Conservation (phyloP, 2,113 vertebrate species). For the Cephalopholis sonnerati region DNA sequence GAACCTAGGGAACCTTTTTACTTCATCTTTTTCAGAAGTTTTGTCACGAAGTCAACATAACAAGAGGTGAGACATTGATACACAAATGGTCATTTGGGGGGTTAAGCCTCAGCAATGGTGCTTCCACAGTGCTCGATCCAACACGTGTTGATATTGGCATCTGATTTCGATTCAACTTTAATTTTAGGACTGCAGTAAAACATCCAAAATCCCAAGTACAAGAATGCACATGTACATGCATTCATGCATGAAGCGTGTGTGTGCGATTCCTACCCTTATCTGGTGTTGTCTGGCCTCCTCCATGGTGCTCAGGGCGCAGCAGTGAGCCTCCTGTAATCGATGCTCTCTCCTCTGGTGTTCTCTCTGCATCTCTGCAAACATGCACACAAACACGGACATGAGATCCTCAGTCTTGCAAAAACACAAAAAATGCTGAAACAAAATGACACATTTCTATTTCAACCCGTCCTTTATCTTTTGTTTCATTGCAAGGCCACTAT, state of each 20-base stretch:
- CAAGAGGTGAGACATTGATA: too few relatives aligned
- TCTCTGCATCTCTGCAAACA: slow-evolving; percentile 87
- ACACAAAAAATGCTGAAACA: too few relatives aligned
- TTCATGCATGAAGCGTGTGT: neutral
- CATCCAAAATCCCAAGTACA: neutral
- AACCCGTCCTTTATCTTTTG: too few relatives aligned
- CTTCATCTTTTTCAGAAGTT: too few relatives aligned
- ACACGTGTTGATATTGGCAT: neutral
- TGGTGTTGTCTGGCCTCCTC: slow-evolving; percentile 94
- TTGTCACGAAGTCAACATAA: too few relatives aligned
- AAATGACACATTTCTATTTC: too few relatives aligned
- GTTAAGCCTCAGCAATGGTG: neutral
- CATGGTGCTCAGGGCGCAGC: slow-evolving; percentile 94
- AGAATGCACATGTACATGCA: neutral
- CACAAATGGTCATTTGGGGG: too few relatives aligned
- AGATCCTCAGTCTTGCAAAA: too few relatives aligned
- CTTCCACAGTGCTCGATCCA: neutral
- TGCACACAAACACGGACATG: neutral
- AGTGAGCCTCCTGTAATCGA: slow-evolving; percentile 94
- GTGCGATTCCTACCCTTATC: slow-evolving; percentile 85
- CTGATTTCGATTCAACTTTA: neutral
- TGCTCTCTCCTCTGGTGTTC: slow-evolving; percentile 95
- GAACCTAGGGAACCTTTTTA: too few relatives aligned
- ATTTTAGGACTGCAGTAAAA: neutral
- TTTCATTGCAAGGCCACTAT: too few relatives aligned